A percentile compares a stretch with the other conserved stretches of the same genome.
Evolutionary conservation across 2,888 invertebrate species (phyloP).

Genomic region (Alentia gelatinosa): DNA sequence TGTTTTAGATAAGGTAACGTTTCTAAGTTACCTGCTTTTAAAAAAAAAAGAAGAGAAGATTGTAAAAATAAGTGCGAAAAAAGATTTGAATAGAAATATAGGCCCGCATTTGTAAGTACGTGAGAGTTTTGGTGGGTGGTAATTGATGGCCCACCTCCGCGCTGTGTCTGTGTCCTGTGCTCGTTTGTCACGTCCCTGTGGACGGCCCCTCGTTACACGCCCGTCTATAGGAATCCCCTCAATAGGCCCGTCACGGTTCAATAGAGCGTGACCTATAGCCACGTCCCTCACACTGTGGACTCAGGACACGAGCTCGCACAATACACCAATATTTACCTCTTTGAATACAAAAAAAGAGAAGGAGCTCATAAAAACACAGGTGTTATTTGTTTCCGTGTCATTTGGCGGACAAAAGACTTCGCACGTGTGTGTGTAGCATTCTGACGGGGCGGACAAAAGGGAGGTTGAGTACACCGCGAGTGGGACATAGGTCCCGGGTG

Average conservation of each 20-base stretch:
- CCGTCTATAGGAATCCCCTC: neutral
- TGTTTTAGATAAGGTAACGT: too few species aligned
- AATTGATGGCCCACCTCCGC: too few species aligned
- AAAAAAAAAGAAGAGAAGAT: too few species aligned
- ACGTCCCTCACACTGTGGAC: neutral
- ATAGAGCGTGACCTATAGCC: neutral
- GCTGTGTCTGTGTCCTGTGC: too few species aligned
- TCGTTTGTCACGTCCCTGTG: too few species aligned
- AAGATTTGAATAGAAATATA: too few species aligned
- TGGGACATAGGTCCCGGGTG: too few species aligned
- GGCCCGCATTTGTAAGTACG: too few species aligned
- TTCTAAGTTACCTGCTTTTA: too few species aligned
- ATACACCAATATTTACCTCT: neutral
- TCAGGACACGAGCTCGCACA: neutral
- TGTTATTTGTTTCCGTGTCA: neutral
- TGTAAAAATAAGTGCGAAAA: too few species aligned
- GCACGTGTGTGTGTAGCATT: neutral
- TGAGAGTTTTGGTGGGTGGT: too few species aligned
- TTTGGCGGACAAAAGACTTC: neutral
- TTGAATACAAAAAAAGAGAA: neutral
- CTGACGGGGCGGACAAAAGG: neutral
- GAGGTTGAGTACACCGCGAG: too few species aligned
- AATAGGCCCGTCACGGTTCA: neutral
- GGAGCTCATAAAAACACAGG: neutral
- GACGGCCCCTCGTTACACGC: neutral